Conservation (phyloP, 1,140 invertebrate genomes). For the Chironomus tepperi region DNA sequence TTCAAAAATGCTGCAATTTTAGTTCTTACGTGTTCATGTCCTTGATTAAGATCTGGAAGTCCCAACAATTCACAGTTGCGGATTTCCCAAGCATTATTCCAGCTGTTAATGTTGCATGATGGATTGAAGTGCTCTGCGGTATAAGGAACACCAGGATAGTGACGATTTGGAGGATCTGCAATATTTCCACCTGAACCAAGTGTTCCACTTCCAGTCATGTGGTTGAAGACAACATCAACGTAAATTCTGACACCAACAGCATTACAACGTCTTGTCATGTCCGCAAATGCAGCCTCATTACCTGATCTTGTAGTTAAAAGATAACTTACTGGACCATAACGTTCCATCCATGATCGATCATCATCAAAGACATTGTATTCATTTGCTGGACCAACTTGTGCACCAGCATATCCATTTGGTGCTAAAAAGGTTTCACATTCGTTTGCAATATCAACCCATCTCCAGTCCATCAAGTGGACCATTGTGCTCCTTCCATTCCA, state of each 20-base stretch:
- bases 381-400: constrained; percentile 48
- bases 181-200: constrained; percentile 46
- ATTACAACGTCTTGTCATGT: constrained; percentile 71
- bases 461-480: constrained; percentile 69
- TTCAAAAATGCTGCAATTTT: constrained; percentile 61
- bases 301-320: constrained; percentile 65
- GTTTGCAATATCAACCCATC: constrained; percentile 58
- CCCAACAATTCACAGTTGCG: constrained; percentile 61
- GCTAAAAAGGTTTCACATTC: constrained; percentile 68
- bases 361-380: constrained; percentile 17
- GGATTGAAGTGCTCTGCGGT: constrained; percentile 41
- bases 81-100: constrained; percentile 45
- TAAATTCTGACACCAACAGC: constrained; percentile 64
- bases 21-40: constrained; percentile 50
- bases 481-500: constrained; percentile 39
- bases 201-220: constrained; percentile 52
- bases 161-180: constrained; percentile 36
- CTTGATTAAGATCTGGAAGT: constrained; percentile 61
- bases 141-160: constrained; percentile 46
- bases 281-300: constrained; percentile 54
- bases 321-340: constrained; percentile 59
- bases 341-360: neutral
- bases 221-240: constrained; percentile 66
- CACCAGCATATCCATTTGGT: constrained; percentile 60
- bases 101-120: constrained; percentile 44